A percentile compares a stretch with the other conserved stretches of the same genome.
These are phyloP conservation scores for Alligator mississippiensis DNA, from an alignment of 2,113 vertebrate genomes.

Conservation along the genomic window DNA sequence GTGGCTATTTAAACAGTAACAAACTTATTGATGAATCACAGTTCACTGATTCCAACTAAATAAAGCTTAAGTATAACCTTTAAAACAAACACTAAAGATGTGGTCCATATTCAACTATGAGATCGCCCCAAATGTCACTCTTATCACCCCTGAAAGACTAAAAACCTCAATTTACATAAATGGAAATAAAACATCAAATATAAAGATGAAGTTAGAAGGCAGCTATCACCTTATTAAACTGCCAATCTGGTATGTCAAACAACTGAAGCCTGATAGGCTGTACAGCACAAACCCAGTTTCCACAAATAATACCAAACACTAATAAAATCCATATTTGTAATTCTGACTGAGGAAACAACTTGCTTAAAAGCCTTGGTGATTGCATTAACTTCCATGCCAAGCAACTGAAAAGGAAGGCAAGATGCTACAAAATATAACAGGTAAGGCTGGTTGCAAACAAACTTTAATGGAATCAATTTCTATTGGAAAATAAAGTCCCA, in stretches of 20 bases:
- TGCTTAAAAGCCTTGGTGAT: neutral
- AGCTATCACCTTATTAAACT: neutral
- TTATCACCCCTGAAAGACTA: neutral
- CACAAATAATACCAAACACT: neutral
- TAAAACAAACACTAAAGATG: neutral
- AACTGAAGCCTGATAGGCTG: neutral
- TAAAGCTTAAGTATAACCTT: neutral
- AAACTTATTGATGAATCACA: neutral
- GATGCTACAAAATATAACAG: neutral
- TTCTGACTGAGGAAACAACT: neutral
- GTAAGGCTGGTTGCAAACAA: neutral
- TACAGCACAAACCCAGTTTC: fast-evolving
- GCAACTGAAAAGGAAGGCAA: neutral
- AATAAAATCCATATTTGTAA: neutral
- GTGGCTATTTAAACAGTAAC: neutral
- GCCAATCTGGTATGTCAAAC: neutral
- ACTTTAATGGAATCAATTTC: neutral
- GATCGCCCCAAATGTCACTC: neutral
- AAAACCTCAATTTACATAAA: neutral
- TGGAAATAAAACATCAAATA: neutral
- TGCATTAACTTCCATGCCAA: neutral
- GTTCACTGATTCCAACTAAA: neutral
- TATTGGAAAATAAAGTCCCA: neutral
- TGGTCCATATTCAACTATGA: neutral
- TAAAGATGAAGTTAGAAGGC: neutral